phyloP scores from a whole-genome alignment of 1,140 invertebrate species.

The Adelges cooleyi region DNA sequence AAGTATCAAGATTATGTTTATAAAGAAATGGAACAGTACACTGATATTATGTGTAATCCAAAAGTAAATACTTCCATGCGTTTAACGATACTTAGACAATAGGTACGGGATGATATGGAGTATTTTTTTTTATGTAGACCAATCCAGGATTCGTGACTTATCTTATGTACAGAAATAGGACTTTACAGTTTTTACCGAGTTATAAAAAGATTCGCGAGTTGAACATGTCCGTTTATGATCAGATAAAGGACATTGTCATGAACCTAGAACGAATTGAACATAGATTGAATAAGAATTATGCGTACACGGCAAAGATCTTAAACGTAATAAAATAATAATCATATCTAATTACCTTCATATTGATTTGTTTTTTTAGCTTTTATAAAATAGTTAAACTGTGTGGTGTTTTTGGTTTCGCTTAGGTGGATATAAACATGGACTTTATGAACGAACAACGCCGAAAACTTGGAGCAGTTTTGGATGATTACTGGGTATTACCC shows the following conservation, averaged over 20 bases:
- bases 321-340: neutral
- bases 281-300: slow-evolving; percentile 4
- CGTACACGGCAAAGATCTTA: neutral
- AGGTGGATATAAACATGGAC: slow-evolving; percentile 36
- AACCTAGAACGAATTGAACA: slow-evolving; percentile 13
- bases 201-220: neutral
- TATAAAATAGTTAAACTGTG: no score
- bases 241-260: slow-evolving; percentile 6
- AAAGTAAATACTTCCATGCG: slow-evolving; percentile 8
- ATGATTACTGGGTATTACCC: slow-evolving; percentile 56
- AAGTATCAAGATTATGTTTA: slow-evolving; percentile 20
- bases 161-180: slow-evolving; percentile 2
- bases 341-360: no score
- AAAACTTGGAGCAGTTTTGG: slow-evolving; percentile 48
- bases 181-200: slow-evolving; percentile 12
- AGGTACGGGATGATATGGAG: no score
- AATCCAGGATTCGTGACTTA: slow-evolving; percentile 18
- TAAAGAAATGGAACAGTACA: slow-evolving; percentile 15
- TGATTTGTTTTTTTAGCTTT: no score
- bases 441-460: slow-evolving; percentile 47
- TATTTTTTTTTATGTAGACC: neutral
- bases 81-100: no score
- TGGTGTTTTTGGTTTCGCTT: no score
- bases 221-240: slow-evolving; percentile 21
- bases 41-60: slow-evolving; percentile 1